Evolutionary conservation across 1,140 invertebrate species (phyloP).

Genomic region (Druon quercuslanigerum): DNA sequence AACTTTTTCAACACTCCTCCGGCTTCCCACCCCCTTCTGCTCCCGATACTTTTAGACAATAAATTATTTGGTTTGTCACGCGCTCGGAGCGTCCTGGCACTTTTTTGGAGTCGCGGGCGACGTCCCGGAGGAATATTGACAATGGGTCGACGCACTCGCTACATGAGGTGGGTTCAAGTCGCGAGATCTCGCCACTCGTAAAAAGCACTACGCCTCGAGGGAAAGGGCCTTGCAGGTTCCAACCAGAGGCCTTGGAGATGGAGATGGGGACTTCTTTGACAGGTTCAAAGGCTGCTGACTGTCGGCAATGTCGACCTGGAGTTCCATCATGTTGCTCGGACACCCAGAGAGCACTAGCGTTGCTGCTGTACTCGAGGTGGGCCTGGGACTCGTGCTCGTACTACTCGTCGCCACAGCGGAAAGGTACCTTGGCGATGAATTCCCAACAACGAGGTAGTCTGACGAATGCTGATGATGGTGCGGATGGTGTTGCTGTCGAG

Average conservation of each 20-base stretch:
- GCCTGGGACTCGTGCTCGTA: slow-evolving; percentile 69
- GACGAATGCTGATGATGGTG: slow-evolving; percentile 66
- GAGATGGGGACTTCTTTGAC: slow-evolving; percentile 91
- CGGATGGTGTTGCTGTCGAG: slow-evolving; percentile 60
- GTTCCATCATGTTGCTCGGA: slow-evolving; percentile 80
- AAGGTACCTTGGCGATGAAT: slow-evolving; percentile 69
- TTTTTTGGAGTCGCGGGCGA: slow-evolving; percentile 47
- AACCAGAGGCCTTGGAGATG: slow-evolving; percentile 79
- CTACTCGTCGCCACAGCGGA: slow-evolving; percentile 67
- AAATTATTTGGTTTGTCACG: slow-evolving; percentile 82
- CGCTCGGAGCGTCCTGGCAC: slow-evolving; percentile 76
- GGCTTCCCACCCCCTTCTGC: slow-evolving; percentile 32
- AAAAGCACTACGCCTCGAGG: slow-evolving; percentile 77
- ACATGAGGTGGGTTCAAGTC: slow-evolving; percentile 15
- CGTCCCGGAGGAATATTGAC: slow-evolving; percentile 32
- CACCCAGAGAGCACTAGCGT: slow-evolving; percentile 66
- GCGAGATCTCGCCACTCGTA: slow-evolving; percentile 35
- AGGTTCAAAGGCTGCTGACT: slow-evolving; percentile 90
- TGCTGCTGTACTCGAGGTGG: slow-evolving; percentile 70
- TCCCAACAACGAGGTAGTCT: slow-evolving; percentile 63
- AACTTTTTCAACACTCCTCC: background rate
- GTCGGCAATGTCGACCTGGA: slow-evolving; percentile 88
- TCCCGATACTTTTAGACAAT: slow-evolving; percentile 73
- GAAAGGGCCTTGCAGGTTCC: slow-evolving; percentile 76
- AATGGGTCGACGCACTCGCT: slow-evolving; percentile 37